Conservation (phyloP, 1,140 invertebrate species). For the Globodera ellingtonae region DNA sequence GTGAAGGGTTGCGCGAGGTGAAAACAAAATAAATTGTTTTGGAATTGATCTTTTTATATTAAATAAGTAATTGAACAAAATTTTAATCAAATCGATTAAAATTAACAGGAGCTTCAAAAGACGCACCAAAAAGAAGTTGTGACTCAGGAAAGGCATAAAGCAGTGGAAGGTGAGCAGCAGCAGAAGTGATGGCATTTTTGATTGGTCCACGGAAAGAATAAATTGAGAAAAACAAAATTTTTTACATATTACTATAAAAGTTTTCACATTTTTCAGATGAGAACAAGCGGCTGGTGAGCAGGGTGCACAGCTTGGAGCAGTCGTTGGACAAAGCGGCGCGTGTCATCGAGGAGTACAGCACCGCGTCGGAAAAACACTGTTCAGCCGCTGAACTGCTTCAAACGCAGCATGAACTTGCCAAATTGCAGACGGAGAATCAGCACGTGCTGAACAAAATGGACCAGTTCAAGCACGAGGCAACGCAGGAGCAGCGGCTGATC, state of each 20-base stretch:
- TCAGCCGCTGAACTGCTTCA: slow-evolving; percentile 18
- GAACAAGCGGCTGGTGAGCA: background rate
- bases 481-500: slow-evolving; percentile 17
- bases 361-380: slow-evolving; percentile 5
- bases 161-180: slow-evolving; percentile 3
- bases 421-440: slow-evolving; percentile 22
- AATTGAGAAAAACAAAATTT: background rate
- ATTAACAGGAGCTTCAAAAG: slow-evolving; percentile 4
- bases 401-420: slow-evolving; percentile 14
- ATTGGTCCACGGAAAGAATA: background rate
- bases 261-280: background rate
- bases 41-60: too few relatives aligned
- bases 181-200: background rate
- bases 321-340: slow-evolving; percentile 25
- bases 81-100: too few relatives aligned
- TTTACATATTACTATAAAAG: too few relatives aligned
- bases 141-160: slow-evolving; percentile 6
- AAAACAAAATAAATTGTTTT: too few relatives aligned
- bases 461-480: slow-evolving; percentile 22
- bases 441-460: slow-evolving; percentile 21
- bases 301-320: background rate
- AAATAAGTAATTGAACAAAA: too few relatives aligned
- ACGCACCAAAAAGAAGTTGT: slow-evolving; percentile 10
- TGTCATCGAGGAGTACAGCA: slow-evolving; percentile 22
- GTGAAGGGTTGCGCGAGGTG: background rate